These are phyloP conservation scores for Microhierax caerulescens DNA, from an alignment of 2,797 vertebrate genomes.

Conservation along the genomic window DNA sequence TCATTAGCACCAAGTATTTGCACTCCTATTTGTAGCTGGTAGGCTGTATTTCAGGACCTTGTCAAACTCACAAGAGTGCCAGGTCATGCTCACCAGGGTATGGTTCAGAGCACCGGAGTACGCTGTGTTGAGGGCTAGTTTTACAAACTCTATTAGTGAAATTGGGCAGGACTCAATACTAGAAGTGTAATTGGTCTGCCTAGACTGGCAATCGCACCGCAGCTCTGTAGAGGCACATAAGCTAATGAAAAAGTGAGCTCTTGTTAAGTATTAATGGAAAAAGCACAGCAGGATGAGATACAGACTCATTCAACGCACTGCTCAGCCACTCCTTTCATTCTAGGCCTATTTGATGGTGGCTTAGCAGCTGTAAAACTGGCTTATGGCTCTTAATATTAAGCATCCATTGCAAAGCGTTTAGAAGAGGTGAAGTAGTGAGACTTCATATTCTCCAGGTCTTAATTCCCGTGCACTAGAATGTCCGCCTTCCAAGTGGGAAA, in stretches of 20 bases:
- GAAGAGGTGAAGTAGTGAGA: not conserved
- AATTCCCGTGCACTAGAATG: not conserved
- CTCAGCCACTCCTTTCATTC: not conserved
- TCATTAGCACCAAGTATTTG: conserved; percentile 47
- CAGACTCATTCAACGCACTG: not conserved
- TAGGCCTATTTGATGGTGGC: not conserved
- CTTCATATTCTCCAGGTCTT: not conserved
- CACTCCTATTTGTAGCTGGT: conserved; percentile 10
- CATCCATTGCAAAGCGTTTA: not conserved
- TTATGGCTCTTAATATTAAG: not conserved
- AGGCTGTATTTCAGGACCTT: conserved; percentile 29
- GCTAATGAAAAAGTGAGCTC: not conserved
- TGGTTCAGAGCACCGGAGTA: not conserved
- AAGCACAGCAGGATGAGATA: not conserved
- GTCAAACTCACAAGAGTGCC: conserved; percentile 22
- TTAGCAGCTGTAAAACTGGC: not conserved
- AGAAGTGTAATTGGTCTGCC: not conserved
- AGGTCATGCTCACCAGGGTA: not conserved
- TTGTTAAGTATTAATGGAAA: not conserved
- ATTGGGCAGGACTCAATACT: not conserved
- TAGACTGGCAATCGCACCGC: not conserved
- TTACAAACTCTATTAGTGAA: conserved; percentile 26
- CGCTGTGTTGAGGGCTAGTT: not conserved
- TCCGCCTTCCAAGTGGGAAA: not conserved
- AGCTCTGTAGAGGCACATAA: not conserved